These are phyloP conservation scores for Dasypolia templi DNA, from an alignment of 2,888 invertebrate genomes.

Conservation along the genomic window DNA sequence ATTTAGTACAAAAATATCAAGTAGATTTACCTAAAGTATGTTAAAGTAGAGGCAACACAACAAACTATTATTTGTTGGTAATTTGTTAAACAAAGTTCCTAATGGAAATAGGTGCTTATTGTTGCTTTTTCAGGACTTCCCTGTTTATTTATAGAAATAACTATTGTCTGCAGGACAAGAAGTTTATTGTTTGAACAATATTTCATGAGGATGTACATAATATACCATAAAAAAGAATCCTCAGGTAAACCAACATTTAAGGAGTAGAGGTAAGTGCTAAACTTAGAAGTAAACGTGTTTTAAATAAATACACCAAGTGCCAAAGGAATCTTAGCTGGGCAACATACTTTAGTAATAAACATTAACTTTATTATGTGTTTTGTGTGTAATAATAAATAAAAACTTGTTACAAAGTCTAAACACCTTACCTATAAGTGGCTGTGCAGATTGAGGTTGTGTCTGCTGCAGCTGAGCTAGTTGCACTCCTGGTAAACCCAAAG, in stretches of 20 bases:
- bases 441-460: constrained; percentile 77
- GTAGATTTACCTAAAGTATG: neutral
- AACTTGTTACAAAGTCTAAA: neutral
- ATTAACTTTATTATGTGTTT: neutral
- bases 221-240: neutral
- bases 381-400: neutral
- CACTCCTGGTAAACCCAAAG: constrained; percentile 89
- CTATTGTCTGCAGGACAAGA: neutral
- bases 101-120: too few species aligned
- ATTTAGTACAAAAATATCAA: neutral
- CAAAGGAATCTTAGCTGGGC: neutral
- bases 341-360: too few species aligned
- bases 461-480: constrained; percentile 85
- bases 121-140: neutral
- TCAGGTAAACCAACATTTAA: neutral
- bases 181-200: neutral
- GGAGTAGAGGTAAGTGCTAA: neutral
- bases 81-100: neutral
- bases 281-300: neutral
- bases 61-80: neutral
- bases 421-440: constrained; percentile 67
- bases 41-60: neutral
- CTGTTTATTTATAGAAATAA: neutral
- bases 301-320: neutral
- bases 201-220: neutral